phyloP scores from a whole-genome alignment of 2,888 invertebrate genomes.

The Xanthostigma xanthostigma region DNA sequence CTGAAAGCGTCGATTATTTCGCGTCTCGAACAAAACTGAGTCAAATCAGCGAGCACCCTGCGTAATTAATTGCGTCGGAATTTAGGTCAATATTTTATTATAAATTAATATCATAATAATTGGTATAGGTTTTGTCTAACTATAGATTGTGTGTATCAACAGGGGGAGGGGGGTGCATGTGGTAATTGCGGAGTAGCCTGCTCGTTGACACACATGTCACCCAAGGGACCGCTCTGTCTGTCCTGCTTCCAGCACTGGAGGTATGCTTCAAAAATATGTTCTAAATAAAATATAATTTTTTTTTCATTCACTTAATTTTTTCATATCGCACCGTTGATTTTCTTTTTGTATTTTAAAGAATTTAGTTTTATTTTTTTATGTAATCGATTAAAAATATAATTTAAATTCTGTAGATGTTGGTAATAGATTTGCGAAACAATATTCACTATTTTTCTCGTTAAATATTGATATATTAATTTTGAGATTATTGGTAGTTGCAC shows the following conservation, averaged over 20 bases:
- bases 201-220: slow-evolving; percentile 55
- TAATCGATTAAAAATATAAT: too few species aligned
- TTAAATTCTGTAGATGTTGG: too few species aligned
- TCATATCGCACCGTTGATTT: not conserved
- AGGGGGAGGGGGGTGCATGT: slow-evolving; percentile 32
- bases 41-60: too few species aligned
- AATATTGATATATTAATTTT: too few species aligned
- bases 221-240: slow-evolving; percentile 65
- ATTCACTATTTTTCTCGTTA: too few species aligned
- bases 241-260: slow-evolving; percentile 79
- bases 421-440: too few species aligned
- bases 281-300: not conserved
- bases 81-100: not conserved
- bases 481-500: too few species aligned
- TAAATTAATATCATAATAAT: not conserved
- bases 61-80: too few species aligned
- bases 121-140: not conserved
- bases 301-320: not conserved
- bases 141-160: slow-evolving; percentile 15
- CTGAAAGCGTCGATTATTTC: too few species aligned
- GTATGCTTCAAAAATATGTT: slow-evolving; percentile 33
- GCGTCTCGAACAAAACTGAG: too few species aligned
- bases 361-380: not conserved
- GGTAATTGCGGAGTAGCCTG: slow-evolving; percentile 58
- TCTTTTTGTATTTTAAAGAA: not conserved